Evolutionary conservation across 2,797 vertebrate genomes (phyloP), one percentile per base, ranked within the genome.

Genomic region (Sebastes dallii): DNA sequence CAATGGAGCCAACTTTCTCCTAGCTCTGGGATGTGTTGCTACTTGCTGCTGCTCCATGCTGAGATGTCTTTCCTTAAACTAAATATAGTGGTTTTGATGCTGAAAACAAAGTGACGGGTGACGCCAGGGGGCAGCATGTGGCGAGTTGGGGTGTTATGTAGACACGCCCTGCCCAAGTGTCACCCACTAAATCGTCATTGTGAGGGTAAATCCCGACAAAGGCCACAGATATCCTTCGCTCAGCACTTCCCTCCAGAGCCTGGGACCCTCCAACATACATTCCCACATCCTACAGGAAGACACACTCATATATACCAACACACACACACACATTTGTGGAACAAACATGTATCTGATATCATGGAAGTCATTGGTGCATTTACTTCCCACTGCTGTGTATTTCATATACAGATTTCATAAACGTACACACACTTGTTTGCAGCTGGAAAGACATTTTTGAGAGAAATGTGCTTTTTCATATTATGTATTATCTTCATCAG

Each of bases 121-220:
- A 32, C 32, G 32, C 32, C 32, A 32, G 32, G 32, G 32, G 32
- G 8, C 8, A 32, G 32, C 9, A 32, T 32, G 32, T 32, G 32
- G 32, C 32, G 32, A 32, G 32, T 32, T 32, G 32, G 32, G 32
- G 32, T 32, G 9, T 32, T 32, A 89, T 83, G 84, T 84, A 75
- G 81, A 78, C 81, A 74, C 81, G 80, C 67, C 85, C 84, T 50
- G 42, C 69, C 64, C 32, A 30, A 83, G 81, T 80, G 86, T 77
- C 90, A 86, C 67, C 69, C 79, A 60, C 83, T 80, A 83, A 86
- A 84, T 87, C 77, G 79, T 83, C 74, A 80, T 80, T 88, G 83
- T 81, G 64, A 74, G 81, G 84, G 83, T 69, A 87, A 88, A 90
- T 88, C 88, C 81, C 0, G 8, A 86, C 81, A 82, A 86, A 87